These are phyloP conservation scores for Sebastes itinus DNA, from an alignment of 2,797 vertebrate genomes.

Conservation along the genomic window DNA sequence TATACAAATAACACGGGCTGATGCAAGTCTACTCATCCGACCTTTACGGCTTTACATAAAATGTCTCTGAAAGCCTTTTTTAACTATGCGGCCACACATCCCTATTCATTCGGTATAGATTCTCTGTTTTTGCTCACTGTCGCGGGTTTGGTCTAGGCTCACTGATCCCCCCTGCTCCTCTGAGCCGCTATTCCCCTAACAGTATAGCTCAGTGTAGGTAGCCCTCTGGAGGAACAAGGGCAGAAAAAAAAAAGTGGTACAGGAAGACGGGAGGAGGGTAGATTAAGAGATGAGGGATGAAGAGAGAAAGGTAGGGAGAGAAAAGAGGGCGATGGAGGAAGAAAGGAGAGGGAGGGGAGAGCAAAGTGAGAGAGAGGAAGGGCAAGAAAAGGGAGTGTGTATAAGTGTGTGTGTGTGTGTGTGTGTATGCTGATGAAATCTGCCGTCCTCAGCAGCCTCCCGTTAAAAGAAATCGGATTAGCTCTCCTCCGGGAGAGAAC, in stretches of 20 bases:
- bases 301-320: conserved; percentile 15
- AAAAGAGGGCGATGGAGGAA: conserved; percentile 29
- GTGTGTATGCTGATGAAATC: conserved; percentile 76
- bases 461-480: conserved; percentile 81
- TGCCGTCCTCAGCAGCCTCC: conserved; percentile 79
- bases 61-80: not conserved
- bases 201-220: conserved; percentile 39
- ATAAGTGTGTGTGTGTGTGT: conserved; percentile 30
- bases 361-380: conserved; percentile 30
- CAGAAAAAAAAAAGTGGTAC: conserved; percentile 14
- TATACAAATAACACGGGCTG: not conserved
- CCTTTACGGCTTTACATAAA: conserved; percentile 2
- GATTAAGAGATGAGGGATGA: conserved; percentile 58
- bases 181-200: conserved; percentile 45
- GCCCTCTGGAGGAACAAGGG: conserved; percentile 52
- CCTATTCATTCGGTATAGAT: conserved; percentile 1
- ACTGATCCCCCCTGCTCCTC: conserved; percentile 47
- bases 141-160: conserved; percentile 27
- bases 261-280: conserved; percentile 35
- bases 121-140: conserved; percentile 45
- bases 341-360: conserved; percentile 20
- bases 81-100: not conserved
- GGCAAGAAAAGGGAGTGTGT: conserved; percentile 38
- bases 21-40: not conserved
- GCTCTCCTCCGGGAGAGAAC: conserved; percentile 75